Evolutionary conservation across 2,888 invertebrate genomes (phyloP).

Genomic region (Drosophila aldrichi): DNA sequence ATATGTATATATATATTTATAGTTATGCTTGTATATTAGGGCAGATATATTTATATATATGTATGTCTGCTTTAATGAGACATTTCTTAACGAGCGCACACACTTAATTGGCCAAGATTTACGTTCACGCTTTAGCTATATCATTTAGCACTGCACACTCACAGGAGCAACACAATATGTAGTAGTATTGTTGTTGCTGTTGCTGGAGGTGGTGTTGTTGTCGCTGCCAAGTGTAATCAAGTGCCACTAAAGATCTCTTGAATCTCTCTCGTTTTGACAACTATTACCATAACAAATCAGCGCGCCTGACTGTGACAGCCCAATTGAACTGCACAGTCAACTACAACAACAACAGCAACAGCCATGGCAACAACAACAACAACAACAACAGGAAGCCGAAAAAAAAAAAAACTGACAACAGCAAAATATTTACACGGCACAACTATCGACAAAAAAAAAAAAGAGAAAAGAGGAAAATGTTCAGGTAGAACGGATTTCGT

Average conservation of each 20-base stretch:
- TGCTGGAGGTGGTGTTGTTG: constrained; percentile 14
- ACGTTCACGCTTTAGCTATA: constrained; percentile 49
- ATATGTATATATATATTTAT: not conserved
- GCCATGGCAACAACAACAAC: constrained; percentile 3
- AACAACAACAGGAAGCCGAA: not conserved
- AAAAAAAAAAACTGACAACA: constrained; percentile 24
- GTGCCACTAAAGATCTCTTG: constrained; percentile 75
- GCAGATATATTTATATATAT: constrained; percentile 9
- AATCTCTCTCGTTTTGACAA: constrained; percentile 71
- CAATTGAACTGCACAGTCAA: constrained; percentile 64
- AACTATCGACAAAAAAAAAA: constrained; percentile 28
- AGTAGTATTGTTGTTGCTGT: not conserved
- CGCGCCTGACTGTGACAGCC: constrained; percentile 74
- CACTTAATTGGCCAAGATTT: constrained; percentile 73
- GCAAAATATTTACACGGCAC: constrained; percentile 69
- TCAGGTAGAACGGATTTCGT: not conserved
- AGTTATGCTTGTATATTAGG: not conserved
- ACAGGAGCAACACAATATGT: constrained; percentile 15
- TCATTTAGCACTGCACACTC: constrained; percentile 38
- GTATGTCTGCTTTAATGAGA: constrained; percentile 42
- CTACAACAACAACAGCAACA: constrained; percentile 21
- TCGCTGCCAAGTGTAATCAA: constrained; percentile 70
- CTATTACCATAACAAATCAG: constrained; percentile 78
- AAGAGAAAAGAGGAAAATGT: not conserved
- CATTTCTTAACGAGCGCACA: constrained; percentile 58